Percentiles rank a stretch among this genome's conserved stretches.
These are phyloP conservation scores for Acrobasis consociella DNA, from an alignment of 2,888 invertebrate species.

Conservation along the genomic window DNA sequence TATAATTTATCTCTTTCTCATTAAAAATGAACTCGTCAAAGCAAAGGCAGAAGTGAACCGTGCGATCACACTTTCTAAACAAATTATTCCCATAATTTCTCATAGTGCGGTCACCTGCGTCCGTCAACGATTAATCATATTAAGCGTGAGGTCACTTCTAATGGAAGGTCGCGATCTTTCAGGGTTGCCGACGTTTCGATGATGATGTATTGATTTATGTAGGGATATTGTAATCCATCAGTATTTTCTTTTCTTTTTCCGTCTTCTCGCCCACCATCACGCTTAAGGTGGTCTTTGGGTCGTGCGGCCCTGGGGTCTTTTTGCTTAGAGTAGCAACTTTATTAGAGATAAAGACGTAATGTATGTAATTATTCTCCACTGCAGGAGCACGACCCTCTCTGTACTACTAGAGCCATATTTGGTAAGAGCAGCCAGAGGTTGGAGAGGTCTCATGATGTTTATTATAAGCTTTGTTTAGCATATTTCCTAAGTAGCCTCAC, in stretches of 20 bases:
- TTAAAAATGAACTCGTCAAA: conserved; percentile 20
- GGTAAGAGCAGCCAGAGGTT: too few species aligned
- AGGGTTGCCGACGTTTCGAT: conserved; percentile 1
- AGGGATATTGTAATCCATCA: neutral
- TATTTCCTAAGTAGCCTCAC: too few species aligned
- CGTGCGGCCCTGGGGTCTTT: too few species aligned
- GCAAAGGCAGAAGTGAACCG: conserved; percentile 20
- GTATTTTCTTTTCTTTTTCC: neutral
- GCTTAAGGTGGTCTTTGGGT: neutral
- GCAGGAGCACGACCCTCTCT: too few species aligned
- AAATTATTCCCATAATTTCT: conserved; percentile 37
- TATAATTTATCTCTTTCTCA: neutral
- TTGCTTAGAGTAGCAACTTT: too few species aligned
- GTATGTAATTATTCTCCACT: neutral
- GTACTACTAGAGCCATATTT: too few species aligned
- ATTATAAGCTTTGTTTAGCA: too few species aligned
- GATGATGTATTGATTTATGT: neutral
- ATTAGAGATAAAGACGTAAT: neutral
- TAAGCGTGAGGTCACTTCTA: conserved; percentile 41
- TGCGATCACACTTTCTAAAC: conserved; percentile 26
- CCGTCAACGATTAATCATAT: conserved; percentile 37
- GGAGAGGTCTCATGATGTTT: too few species aligned
- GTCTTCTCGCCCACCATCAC: neutral
- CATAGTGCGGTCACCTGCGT: conserved; percentile 38
- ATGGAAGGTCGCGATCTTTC: conserved; percentile 36